Base-by-base conservation (phyloP, 1,140 invertebrate species). In the Camponotus vicinus region DNA sequence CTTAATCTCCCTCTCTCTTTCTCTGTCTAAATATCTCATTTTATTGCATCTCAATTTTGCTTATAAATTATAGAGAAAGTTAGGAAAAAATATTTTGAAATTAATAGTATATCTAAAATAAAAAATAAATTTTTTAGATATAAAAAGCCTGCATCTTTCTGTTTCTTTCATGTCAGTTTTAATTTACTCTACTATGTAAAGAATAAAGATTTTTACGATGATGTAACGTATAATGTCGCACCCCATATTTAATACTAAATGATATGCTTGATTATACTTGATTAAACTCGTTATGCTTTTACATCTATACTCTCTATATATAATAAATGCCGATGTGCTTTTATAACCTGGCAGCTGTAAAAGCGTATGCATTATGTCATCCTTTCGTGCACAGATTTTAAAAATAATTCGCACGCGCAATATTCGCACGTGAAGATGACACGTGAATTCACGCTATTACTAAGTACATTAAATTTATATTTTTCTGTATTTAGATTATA, bases 351-450 rank as follows among this genome's bases (percentile, higher is more conserved):
- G n/a, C 32, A 18, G 18, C 27, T 15, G 13, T 34, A 71, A 40
- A 79, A 70, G 21, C 7, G 34, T 67, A 11, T 2, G 1, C 37
- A 40, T 83, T 83, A 61, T 82, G 27, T 71, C 79, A 71, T 59
- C 27, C 9, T 45, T 59, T n/a, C 18, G 21, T 32, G 9, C 59
- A 1, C 37, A 15, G 21, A 2, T 71, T 9, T 82, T 34, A 71
- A 71, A 82, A 82, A 61, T 71, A 7, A 11, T 13, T 27, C 21
- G 42, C 8, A 21, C 21, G 8, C 11, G 18, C 13, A 7, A n/a
- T n/a, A 45, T 55, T 79, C 52, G 34, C 27, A 59, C 21, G 37
- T 59, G 37, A 71, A 71, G 15, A 61, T 13, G 1, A 59, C 67
- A 59, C 27, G 67, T 71, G 42, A 78, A 15, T 52, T 52, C 49